Base-by-base conservation (phyloP, 2,888 invertebrate species). In the Leucophenga maculata region DNA sequence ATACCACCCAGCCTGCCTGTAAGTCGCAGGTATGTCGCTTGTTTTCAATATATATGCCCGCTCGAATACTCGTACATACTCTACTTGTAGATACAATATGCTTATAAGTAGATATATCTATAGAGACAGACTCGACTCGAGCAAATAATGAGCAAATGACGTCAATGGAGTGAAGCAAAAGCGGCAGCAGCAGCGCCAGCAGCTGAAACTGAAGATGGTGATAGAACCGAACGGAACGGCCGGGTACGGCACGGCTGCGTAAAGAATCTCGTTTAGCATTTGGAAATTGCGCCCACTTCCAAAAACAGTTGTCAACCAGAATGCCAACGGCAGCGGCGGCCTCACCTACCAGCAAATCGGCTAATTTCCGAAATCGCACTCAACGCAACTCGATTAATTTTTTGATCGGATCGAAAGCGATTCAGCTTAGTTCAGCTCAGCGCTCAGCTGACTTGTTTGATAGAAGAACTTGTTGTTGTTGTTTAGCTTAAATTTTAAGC, bases 111-210 rank as follows among this genome's bases (percentile, higher is more conserved):
- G 46, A 46, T 46, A 16, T 50, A 18, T 50, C n/a, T 18, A 8
- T 50, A 50, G 39, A 39, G 39, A 39, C 39, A 39, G 11, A 39
- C 39, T 39, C 50, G 11, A 39, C 39, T 39, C 50, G 16, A 59
- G 26, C 59, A 59, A 59, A 59, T 59, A 59, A 32, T 59, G 59
- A 59, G 59, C 59, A 13, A 59, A 59, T 59, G 59, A 59, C 59
- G 59, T 59, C 59, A 59, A 59, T 59, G 59, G 32, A 14, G 6
- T 18, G 18, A 8, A 22, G 22, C 55, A 22, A 20, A 16, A 13
- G 55, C 55, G 14, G 22, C 55, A 22, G 20, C 52, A 52, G 16
- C 16, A 52, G 20, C 52, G 18, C 4, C 52, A 16, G 11, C 52
- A 52, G 52, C 39, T 39, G 32, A 32, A 32, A 8, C 32, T 32